Evolutionary conservation across 2,888 invertebrate species (phyloP).

Genomic region (Synanthedon formicaeformis): DNA sequence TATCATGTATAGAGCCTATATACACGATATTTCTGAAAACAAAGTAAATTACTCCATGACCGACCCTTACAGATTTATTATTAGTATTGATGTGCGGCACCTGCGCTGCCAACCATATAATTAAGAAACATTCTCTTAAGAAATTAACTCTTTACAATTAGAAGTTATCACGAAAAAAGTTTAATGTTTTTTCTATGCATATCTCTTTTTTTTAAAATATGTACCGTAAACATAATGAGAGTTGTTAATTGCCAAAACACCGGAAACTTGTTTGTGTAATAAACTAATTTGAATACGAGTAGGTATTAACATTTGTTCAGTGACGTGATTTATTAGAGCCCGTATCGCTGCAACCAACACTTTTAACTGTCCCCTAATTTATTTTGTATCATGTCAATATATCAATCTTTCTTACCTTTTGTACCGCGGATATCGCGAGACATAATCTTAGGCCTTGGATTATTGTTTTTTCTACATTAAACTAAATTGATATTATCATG

Average conservation of each 20-base stretch:
- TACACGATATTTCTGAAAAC: too few species aligned
- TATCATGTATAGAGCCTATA: too few species aligned
- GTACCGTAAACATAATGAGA: not conserved
- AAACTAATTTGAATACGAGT: not conserved
- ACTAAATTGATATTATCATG: conserved; percentile 22
- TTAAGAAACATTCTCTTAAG: too few species aligned
- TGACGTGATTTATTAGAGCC: not conserved
- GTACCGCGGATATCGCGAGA: conserved; percentile 8
- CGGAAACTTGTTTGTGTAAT: not conserved
- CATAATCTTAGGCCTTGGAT: conserved; percentile 10
- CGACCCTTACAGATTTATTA: too few species aligned
- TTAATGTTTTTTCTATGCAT: too few species aligned
- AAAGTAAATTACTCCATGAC: too few species aligned
- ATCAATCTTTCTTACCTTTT: conserved; percentile 8
- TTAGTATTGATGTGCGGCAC: too few species aligned
- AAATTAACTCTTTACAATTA: too few species aligned
- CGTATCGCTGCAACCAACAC: not conserved
- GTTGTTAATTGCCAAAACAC: not conserved
- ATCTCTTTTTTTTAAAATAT: too few species aligned
- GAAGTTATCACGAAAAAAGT: too few species aligned
- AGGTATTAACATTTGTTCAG: not conserved
- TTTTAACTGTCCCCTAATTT: not conserved
- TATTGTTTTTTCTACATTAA: conserved; percentile 17
- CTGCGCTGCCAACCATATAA: too few species aligned
- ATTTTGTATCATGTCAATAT: conserved; percentile 3